Base-by-base conservation (phyloP, 2,113 vertebrate species). In the Protobothrops mucrosquamatus region DNA sequence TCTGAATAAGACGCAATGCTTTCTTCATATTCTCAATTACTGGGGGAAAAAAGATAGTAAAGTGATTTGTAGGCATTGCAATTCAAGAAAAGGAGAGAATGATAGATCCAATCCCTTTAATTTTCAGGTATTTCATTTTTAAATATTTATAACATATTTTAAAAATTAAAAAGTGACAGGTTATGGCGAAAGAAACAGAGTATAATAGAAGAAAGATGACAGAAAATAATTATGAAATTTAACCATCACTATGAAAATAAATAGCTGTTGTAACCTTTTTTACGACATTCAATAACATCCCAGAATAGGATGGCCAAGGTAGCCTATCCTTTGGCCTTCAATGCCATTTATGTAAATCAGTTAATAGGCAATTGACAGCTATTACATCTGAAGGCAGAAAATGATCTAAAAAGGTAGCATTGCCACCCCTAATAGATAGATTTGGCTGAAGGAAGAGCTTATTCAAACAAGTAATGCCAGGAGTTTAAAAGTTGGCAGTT, bases 11-110 rank as follows among this genome's bases (percentile, higher is more conserved):
- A 23, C 95, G 98, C 54, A 98, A 89, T 87, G 97, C 97, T 96
- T 97, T 98, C 96, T 98, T 98, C 98, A 98, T 98, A 92, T 98
- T 98, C 91, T 98, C 96, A 96, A 97, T 97, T 93, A 98, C 97
- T 98, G 96, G 89, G 97, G 88, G 97, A 86, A 93, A 95, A 74
- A 96, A 85, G 34, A 81, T 18, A 54, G 56, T 81, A 6, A 89
- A 93, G 0, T 26, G 2, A 2, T 69, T 85, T 85, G 90, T 9
- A 88, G 92, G 52, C 9, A 87, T 69, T 12, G 55, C 22, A 91
- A 91, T n/a, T 64, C 51, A 26, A 59, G 10, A 88, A 88, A 39
- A 88, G 23, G 18, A 46, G 5, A 11, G 43, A 52, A 89, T 8
- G 51, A 54, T 85, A 7, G 46, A 57, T 20, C 2, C 54, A 91